Conservation (phyloP, 2,797 vertebrate species). For the Myotis pilosus region DNA sequence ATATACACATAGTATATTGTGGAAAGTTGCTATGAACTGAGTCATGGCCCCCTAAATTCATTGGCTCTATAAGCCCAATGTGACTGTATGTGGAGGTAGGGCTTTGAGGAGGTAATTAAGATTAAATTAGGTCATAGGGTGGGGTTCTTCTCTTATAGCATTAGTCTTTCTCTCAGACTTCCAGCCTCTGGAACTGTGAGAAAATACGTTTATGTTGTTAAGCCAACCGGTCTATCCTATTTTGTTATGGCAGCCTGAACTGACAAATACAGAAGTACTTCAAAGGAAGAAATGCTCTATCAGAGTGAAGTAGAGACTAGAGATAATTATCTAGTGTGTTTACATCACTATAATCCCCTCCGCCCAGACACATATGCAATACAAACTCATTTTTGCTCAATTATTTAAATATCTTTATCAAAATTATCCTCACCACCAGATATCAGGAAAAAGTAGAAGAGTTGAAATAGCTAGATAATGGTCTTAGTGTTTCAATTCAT, state of each 20-base stretch:
- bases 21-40: background rate
- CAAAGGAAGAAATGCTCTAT: background rate
- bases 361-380: background rate
- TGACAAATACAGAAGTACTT: background rate
- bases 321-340: background rate
- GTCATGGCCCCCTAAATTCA: background rate
- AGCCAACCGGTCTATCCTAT: background rate
- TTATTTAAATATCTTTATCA: slow-evolving; percentile 43
- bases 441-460: background rate
- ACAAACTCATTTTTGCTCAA: background rate
- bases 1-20: background rate
- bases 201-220: background rate
- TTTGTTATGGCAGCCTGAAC: background rate
- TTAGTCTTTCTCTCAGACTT: background rate
- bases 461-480: background rate
- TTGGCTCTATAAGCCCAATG: background rate
- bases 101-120: background rate
- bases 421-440: background rate
- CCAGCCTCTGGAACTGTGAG: background rate
- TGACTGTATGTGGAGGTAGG: background rate
- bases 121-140: background rate
- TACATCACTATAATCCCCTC: background rate
- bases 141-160: background rate
- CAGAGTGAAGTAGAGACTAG: background rate
- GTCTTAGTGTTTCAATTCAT: background rate